phyloP scores from a whole-genome alignment of 2,797 vertebrate species.

The Takifugu rubripes region DNA sequence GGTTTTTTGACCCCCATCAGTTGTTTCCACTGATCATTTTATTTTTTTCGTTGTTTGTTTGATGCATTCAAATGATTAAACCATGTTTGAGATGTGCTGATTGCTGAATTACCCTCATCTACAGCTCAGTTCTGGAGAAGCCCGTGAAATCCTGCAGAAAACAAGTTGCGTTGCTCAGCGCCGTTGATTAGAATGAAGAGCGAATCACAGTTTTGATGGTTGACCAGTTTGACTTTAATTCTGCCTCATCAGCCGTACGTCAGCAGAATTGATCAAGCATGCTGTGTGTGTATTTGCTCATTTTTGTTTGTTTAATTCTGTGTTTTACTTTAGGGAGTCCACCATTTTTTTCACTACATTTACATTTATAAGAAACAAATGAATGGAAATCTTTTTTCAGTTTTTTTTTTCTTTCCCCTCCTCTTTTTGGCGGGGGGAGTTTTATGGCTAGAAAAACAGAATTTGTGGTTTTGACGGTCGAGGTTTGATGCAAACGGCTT shows the following conservation, averaged over 20 bases:
- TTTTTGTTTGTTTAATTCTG: constrained; percentile 55
- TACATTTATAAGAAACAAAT: constrained; percentile 92
- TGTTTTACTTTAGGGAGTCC: constrained; percentile 82
- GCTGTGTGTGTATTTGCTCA: constrained; percentile 27
- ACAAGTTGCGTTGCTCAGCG: not conserved
- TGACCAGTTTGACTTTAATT: constrained; percentile 8
- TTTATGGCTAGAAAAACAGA: constrained; percentile 97
- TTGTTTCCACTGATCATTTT: too few relatives aligned
- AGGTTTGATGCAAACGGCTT: constrained; percentile 93
- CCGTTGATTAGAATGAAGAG: constrained; percentile 4
- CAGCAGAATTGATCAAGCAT: constrained; percentile 28
- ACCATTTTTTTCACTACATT: constrained; percentile 86
- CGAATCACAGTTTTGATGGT: not conserved
- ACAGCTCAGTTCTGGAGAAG: not conserved
- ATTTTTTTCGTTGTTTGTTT: too few relatives aligned
- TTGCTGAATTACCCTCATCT: not conserved
- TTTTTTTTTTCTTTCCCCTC: constrained; percentile 59
- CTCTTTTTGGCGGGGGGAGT: constrained; percentile 67
- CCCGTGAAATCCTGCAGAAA: not conserved
- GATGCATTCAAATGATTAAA: too few relatives aligned
- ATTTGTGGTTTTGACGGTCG: constrained; percentile 90
- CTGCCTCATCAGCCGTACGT: constrained; percentile 4
- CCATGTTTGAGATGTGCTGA: too few relatives aligned
- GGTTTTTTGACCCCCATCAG: too few relatives aligned
- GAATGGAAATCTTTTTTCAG: constrained; percentile 88